Base-by-base conservation (phyloP, 2,797 vertebrate genomes). In the Gadopsis marmoratus region DNA sequence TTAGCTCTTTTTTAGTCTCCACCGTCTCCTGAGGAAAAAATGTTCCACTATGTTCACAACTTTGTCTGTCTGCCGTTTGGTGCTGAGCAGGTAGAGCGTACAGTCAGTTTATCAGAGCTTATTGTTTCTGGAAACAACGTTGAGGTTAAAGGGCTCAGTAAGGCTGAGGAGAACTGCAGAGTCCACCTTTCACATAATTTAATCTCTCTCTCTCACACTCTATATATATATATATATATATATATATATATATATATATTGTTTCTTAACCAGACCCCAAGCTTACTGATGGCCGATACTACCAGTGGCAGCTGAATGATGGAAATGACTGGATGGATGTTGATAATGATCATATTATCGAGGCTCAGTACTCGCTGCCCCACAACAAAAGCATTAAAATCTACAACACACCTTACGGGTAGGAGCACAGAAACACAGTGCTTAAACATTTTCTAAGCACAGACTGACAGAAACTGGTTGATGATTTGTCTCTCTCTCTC, bases 341-440 rank as follows among this genome's bases (percentile, higher is more conserved):
- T 10, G 53, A 35, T 1, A 90, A 95, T 14, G 92, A 95, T 83
- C 85, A 94, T 23, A n/a, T 96, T 3, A 84, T 96, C 0, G 95
- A 96, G 69, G 94, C 93, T 16, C 95, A 95, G 71, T 96, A 90
- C 78, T 93, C 87, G 0, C 84, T 88, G 39, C 94, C 95, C 5
- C 81, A 89, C 70, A 85, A 45, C 23, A 93, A 91, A 73, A 83
- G 92, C 72, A 95, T 96, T 6, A 93, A 71, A 48, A 80, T 96
- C 53, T 95, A 89, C 81, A 94, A 94, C 84, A 94, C 95, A 14
- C 26, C 13, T 1, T 88, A 84, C 2, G 93, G 95, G 95, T 95
- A 88, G 70, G 84, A 69, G 11, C 13, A 26, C 48, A 11, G 35
- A 67, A 66, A 4, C 8, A 23, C 5, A 5, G 29, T 10, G 13